Conservation (phyloP, 2,888 invertebrate species). For the Microctonus brassicae region DNA sequence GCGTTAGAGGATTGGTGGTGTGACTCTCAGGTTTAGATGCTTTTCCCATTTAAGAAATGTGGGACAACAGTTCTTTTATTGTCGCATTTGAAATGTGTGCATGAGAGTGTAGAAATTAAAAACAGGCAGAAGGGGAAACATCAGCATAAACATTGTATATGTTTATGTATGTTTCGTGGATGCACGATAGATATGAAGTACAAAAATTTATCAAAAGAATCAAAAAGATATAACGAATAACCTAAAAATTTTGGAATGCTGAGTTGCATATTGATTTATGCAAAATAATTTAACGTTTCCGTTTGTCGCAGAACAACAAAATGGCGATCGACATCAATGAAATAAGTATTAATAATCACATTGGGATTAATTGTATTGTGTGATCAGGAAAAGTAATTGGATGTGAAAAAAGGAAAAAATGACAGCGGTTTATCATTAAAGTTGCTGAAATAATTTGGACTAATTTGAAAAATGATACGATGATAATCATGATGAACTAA, state of each 20-base stretch:
- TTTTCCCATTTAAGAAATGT: not conserved
- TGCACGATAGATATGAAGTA: not conserved
- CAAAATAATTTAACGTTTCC: not conserved
- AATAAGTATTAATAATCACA: not conserved
- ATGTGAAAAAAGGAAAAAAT: not conserved
- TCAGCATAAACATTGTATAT: no score
- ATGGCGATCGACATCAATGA: not conserved
- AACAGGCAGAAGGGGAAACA: not conserved
- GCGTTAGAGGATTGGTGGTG: not conserved
- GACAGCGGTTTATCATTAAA: not conserved
- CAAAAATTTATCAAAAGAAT: not conserved
- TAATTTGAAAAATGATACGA: not conserved
- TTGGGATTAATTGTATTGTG: no score
- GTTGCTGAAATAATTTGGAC: not conserved
- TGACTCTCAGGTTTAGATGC: not conserved
- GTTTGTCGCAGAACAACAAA: not conserved
- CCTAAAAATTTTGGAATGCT: not conserved
- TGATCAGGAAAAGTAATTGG: not conserved
- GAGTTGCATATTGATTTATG: not conserved
- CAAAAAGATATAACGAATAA: not conserved
- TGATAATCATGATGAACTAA: not conserved
- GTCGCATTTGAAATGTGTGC: not conserved
- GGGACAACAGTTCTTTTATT: not conserved
- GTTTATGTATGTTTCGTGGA: not conserved
- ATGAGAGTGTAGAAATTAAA: not conserved